Evolutionary conservation across 2,797 vertebrate genomes (phyloP).

Genomic region (Dermochelys coriacea): DNA sequence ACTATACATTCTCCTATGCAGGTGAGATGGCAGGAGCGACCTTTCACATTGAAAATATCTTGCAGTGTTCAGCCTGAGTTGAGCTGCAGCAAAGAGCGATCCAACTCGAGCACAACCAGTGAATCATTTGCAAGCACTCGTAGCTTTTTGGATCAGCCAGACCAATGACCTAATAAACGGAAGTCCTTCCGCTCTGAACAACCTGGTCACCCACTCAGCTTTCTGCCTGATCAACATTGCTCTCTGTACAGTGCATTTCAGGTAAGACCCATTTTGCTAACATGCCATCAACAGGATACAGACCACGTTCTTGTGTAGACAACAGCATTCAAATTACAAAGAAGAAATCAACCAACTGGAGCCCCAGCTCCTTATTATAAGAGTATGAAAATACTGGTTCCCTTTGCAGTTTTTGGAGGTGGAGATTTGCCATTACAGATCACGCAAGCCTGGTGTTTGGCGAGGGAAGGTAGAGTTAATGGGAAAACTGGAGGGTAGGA

Average conservation of each 20-base stretch:
- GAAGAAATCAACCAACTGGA: not conserved
- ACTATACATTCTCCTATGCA: not conserved
- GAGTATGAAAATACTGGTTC: not conserved
- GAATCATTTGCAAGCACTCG: not conserved
- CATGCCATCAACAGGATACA: not conserved
- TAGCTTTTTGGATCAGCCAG: not conserved
- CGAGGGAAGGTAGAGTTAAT: not conserved
- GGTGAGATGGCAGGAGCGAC: not conserved
- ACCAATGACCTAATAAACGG: not conserved
- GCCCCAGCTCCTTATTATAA: not conserved
- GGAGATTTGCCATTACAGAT: not conserved
- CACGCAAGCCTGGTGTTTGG: not conserved
- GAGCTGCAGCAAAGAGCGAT: not conserved
- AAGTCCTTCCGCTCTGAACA: not conserved
- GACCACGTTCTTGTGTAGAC: not conserved
- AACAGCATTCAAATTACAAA: not conserved
- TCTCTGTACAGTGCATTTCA: not conserved
- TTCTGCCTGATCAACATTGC: not conserved
- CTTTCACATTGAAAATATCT: not conserved
- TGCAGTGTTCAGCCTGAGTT: not conserved
- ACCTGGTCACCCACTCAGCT: not conserved
- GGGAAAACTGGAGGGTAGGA: not conserved
- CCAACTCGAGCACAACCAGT: not conserved
- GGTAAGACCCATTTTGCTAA: not conserved
- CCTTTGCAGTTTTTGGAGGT: not conserved